Percentiles rank a stretch among this genome's conserved stretches.
Conservation (phyloP, 1,140 invertebrate genomes). For the Nymphalis io region DNA sequence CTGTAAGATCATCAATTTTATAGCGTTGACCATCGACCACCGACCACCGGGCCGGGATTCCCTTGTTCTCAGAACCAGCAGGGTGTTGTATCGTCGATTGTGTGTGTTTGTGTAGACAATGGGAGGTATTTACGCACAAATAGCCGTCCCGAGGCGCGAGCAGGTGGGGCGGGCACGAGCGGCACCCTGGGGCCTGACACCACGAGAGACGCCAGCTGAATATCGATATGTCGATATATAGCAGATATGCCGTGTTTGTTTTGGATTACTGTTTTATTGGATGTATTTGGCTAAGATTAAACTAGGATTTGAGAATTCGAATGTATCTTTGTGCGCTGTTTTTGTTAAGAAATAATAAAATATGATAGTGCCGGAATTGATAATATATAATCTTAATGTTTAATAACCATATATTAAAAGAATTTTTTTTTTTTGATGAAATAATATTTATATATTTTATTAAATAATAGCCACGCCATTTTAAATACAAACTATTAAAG, state of each 20-base stretch:
- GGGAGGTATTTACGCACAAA: constrained; percentile 45
- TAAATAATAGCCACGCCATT: too few species aligned
- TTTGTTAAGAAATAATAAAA: too few species aligned
- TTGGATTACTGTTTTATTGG: too few species aligned
- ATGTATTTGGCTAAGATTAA: too few species aligned
- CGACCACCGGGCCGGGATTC: constrained; percentile 48
- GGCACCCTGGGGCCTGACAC: constrained; percentile 50
- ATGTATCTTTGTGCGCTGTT: too few species aligned
- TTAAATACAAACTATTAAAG: too few species aligned
- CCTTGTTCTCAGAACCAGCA: constrained; percentile 43
- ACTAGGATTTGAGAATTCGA: too few species aligned
- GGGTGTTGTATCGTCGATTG: constrained; percentile 34
- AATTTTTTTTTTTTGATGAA: too few species aligned
- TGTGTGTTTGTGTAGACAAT: constrained; percentile 49
- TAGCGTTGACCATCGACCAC: constrained; percentile 9
- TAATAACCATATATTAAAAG: too few species aligned
- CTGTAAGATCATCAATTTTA: constrained; percentile 32
- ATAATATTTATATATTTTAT: too few species aligned
- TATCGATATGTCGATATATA: constrained; percentile 36
- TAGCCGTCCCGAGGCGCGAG: constrained; percentile 34
- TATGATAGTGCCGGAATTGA: too few species aligned
- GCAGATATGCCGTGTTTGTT: background rate
- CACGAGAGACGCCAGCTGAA: constrained; percentile 23
- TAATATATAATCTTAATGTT: too few species aligned
- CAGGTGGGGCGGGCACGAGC: constrained; percentile 48